These are phyloP conservation scores for Coenonympha arcania DNA, from an alignment of 2,888 invertebrate genomes.

Conservation along the genomic window DNA sequence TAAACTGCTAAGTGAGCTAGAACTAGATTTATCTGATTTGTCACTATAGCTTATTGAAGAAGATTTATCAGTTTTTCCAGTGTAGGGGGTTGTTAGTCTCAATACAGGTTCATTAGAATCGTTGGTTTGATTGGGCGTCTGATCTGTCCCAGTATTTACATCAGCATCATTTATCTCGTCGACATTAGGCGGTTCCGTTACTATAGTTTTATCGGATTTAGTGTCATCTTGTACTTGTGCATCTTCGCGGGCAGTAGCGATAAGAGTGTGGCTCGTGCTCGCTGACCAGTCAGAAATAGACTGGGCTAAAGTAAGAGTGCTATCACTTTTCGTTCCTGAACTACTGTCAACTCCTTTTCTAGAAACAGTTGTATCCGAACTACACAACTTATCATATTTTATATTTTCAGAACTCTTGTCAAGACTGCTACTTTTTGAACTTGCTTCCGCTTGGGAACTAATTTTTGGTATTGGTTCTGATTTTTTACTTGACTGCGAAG, in stretches of 20 bases:
- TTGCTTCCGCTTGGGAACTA: slow-evolving; percentile 64
- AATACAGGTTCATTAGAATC: slow-evolving; percentile 50
- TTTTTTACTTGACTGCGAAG: slow-evolving; percentile 70
- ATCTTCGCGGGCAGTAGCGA: slow-evolving; percentile 75
- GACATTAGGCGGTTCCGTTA: slow-evolving; percentile 49
- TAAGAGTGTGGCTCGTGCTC: slow-evolving; percentile 83
- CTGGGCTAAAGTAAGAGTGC: slow-evolving; percentile 82
- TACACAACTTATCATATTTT: slow-evolving; percentile 76
- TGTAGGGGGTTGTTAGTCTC: slow-evolving; percentile 49
- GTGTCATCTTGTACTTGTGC: slow-evolving; percentile 57
- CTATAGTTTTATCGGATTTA: slow-evolving; percentile 65
- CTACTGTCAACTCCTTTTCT: slow-evolving; percentile 74
- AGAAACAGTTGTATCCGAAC: slow-evolving; percentile 73
- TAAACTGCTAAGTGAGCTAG: slow-evolving; percentile 66
- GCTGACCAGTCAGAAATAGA: slow-evolving; percentile 89
- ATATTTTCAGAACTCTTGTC: slow-evolving; percentile 71
- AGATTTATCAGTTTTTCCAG: slow-evolving; percentile 59
- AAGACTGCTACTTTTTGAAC: slow-evolving; percentile 76
- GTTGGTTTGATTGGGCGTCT: slow-evolving; percentile 37
- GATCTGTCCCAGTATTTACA: slow-evolving; percentile 36
- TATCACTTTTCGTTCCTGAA: slow-evolving; percentile 85
- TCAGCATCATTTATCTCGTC: slow-evolving; percentile 43
- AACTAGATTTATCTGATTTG: slow-evolving; percentile 70
- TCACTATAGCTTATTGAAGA: slow-evolving; percentile 71
- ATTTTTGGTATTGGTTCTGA: slow-evolving; percentile 67